These are phyloP conservation scores for Myocastor coypus DNA, from an alignment of 2,113 vertebrate genomes.

Conservation along the genomic window DNA sequence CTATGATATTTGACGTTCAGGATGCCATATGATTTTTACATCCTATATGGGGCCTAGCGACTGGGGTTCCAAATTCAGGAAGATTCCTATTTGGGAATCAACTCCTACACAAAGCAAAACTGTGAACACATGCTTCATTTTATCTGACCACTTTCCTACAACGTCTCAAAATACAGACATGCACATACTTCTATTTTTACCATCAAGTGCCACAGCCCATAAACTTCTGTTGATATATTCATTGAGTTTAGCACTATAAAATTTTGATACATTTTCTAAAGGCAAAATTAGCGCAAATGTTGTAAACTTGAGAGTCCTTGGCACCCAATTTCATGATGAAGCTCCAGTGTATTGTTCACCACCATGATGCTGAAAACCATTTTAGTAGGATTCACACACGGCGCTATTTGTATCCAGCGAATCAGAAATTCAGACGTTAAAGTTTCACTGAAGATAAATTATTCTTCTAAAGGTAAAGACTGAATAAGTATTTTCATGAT, in stretches of 20 bases:
- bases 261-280: constrained; percentile 29
- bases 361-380: background rate
- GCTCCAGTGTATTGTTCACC: background rate
- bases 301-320: constrained; percentile 10
- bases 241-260: background rate
- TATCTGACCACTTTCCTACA: background rate
- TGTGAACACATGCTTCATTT: constrained; percentile 45
- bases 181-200: constrained; percentile 1
- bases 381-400: constrained; percentile 31
- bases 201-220: background rate
- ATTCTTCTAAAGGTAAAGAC: constrained; percentile 72
- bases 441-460: constrained; percentile 79
- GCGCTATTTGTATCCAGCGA: background rate
- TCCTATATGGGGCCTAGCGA: background rate
- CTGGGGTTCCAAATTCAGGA: constrained; percentile 12
- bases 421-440: constrained; percentile 67
- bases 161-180: background rate
- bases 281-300: background rate
- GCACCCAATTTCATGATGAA: constrained; percentile 65
- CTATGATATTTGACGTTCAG: background rate
- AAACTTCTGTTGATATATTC: background rate
- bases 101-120: constrained; percentile 26
- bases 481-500: constrained; percentile 72
- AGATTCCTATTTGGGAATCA: constrained; percentile 45
- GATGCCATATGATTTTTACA: background rate